Percentiles rank a stretch among this genome's conserved stretches.
Conservation (phyloP, 2,113 vertebrate genomes). For the Caretta caretta region DNA sequence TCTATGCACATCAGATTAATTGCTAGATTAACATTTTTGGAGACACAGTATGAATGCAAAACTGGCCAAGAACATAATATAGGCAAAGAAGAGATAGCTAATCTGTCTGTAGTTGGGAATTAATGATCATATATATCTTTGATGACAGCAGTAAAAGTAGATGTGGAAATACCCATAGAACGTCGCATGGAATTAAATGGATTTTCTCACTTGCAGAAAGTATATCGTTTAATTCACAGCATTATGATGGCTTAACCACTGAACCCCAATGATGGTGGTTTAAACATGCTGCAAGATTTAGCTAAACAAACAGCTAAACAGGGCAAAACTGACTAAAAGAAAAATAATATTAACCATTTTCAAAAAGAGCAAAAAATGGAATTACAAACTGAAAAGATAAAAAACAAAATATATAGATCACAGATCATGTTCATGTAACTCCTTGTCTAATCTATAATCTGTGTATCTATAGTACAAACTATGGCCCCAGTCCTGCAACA, state of each 20-base stretch:
- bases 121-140: background rate
- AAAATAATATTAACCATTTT: background rate
- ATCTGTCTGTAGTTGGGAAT: background rate
- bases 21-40: background rate
- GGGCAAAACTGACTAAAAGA: background rate
- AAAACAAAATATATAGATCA: background rate
- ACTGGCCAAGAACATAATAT: constrained; percentile 16
- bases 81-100: constrained; percentile 11
- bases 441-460: background rate
- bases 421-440: background rate
- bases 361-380: background rate
- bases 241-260: background rate
- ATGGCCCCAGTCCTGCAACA: background rate
- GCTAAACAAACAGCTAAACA: background rate
- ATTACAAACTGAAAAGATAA: background rate
- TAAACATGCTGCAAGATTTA: background rate
- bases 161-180: background rate
- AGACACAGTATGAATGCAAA: constrained; percentile 52
- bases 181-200: background rate
- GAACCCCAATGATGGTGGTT: background rate
- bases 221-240: background rate
- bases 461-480: background rate
- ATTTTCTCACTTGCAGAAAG: background rate
- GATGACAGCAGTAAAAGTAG: background rate
- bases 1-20: constrained; percentile 10